Conservation (phyloP, 2,113 vertebrate genomes). For the Eudyptes chrysolophus region DNA sequence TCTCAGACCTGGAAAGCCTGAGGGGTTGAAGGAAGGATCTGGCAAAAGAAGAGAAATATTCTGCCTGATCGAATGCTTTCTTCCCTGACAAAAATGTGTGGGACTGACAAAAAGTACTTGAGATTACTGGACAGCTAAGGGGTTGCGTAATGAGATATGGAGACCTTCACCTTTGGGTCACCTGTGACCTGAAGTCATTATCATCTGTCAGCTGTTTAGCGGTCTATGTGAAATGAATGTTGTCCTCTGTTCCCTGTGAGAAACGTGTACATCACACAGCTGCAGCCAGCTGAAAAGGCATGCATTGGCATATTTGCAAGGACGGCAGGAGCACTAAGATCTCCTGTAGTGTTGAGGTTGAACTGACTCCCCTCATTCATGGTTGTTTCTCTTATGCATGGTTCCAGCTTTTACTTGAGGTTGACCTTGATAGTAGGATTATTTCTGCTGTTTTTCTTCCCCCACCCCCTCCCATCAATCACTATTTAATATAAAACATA, state of each 20-base stretch:
- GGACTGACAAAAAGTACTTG: neutral
- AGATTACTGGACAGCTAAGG: neutral
- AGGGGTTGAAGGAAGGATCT: neutral
- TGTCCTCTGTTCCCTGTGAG: neutral
- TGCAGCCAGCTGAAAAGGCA: neutral
- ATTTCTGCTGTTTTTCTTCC: neutral
- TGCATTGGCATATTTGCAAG: neutral
- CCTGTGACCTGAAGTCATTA: constrained; percentile 22
- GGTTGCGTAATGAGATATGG: neutral
- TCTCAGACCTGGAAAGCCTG: constrained; percentile 1
- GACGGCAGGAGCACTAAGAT: neutral
- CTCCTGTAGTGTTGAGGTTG: neutral
- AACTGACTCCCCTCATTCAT: neutral
- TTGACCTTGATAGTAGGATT: neutral
- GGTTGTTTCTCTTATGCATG: neutral
- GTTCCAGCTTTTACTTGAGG: neutral
- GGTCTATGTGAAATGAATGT: neutral
- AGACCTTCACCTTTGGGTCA: constrained; percentile 38
- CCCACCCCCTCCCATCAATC: neutral
- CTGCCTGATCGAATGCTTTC: neutral
- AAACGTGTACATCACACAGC: neutral
- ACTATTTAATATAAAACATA: neutral
- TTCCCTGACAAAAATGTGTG: neutral
- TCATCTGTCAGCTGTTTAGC: constrained; percentile 27
- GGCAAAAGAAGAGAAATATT: neutral